A percentile compares a stretch with the other conserved stretches of the same genome.
These are phyloP conservation scores for Drosophila pectinifera DNA, from an alignment of 1,140 invertebrate species.

Conservation along the genomic window DNA sequence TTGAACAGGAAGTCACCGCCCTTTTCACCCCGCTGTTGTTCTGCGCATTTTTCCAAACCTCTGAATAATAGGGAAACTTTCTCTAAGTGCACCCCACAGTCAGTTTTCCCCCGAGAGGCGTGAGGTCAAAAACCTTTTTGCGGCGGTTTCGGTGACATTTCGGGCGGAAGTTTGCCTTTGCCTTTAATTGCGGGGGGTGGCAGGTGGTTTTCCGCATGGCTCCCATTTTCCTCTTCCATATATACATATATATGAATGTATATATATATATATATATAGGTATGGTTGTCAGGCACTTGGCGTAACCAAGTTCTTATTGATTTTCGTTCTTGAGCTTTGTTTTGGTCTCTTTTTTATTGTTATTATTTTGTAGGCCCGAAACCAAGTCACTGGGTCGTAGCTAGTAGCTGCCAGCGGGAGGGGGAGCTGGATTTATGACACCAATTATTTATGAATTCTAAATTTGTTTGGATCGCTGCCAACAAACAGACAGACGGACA, in stretches of 20 bases:
- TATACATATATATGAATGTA: background rate
- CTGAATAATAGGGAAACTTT: background rate
- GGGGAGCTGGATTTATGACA: slow-evolving; percentile 67
- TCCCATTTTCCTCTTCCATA: background rate
- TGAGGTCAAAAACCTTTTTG: slow-evolving; percentile 76
- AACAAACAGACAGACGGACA: slow-evolving; percentile 38
- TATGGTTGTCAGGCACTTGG: slow-evolving; percentile 65
- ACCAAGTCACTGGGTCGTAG: slow-evolving; percentile 73
- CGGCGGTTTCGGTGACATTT: slow-evolving; percentile 74
- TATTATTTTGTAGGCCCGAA: slow-evolving; percentile 40
- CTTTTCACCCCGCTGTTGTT: slow-evolving; percentile 3
- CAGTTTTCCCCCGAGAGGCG: background rate
- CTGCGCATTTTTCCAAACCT: slow-evolving; percentile 1
- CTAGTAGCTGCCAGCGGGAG: slow-evolving; percentile 15
- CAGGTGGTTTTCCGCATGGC: slow-evolving; percentile 17
- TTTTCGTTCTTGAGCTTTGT: slow-evolving; percentile 49
- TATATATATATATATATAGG: background rate
- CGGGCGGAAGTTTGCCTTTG: slow-evolving; percentile 63
- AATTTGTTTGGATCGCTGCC: slow-evolving; percentile 79
- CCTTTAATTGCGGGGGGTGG: slow-evolving; percentile 64
- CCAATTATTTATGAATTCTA: slow-evolving; percentile 82
- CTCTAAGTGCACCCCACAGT: slow-evolving; percentile 1
- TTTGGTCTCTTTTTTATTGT: slow-evolving; percentile 42
- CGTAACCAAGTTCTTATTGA: slow-evolving; percentile 69
- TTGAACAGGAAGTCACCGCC: slow-evolving; percentile 5